phyloP scores from a whole-genome alignment of 1,140 invertebrate species.

The Acyrthosiphon pisum region DNA sequence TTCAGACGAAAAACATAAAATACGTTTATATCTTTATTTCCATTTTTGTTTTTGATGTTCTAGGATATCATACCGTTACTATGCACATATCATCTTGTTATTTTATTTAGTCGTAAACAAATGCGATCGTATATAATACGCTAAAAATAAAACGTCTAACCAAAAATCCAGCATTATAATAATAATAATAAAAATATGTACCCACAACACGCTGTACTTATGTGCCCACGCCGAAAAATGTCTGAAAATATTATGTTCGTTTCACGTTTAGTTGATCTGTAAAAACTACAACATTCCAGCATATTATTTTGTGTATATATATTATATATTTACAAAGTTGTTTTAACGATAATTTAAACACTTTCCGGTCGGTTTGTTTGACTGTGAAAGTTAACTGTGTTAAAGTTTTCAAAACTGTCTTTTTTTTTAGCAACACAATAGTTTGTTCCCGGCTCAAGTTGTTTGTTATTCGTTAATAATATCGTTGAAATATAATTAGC shows the following conservation, averaged over 20 bases:
- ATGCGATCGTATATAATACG: background rate
- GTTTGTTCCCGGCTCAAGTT: background rate
- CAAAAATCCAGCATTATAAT: background rate
- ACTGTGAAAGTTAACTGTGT: background rate
- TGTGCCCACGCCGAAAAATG: background rate
- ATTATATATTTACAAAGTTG: background rate
- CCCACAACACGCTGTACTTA: background rate
- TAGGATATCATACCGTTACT: background rate
- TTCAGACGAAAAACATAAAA: background rate
- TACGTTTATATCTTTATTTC: background rate
- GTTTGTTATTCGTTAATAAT: background rate
- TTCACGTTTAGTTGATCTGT: background rate
- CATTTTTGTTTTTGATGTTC: background rate
- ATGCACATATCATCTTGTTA: background rate
- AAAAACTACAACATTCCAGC: background rate
- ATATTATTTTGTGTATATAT: background rate
- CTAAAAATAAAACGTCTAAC: background rate
- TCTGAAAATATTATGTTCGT: background rate
- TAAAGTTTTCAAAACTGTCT: background rate
- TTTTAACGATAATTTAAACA: background rate
- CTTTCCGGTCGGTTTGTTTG: background rate
- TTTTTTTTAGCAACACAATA: background rate
- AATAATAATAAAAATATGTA: background rate
- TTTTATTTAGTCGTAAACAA: conserved; percentile 2
- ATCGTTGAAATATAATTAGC: background rate